Percentiles rank a stretch among this genome's conserved stretches.
Conservation (phyloP, 2,113 vertebrate species). For the Panthera tigris region DNA sequence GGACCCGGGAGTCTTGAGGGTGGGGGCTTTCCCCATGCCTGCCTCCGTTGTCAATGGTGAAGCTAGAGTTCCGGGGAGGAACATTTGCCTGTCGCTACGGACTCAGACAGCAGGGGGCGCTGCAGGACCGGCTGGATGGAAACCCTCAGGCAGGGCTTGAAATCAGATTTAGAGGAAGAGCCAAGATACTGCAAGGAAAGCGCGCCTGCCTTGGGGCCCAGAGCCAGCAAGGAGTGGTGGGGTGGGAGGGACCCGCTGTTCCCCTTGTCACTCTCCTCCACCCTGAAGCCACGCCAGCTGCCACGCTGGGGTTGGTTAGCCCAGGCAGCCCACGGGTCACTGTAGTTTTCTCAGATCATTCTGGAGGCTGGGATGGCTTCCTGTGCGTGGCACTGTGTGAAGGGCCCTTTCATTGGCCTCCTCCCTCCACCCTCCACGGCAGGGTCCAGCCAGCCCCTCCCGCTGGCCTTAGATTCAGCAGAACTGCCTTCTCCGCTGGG, state of each 20-base stretch:
- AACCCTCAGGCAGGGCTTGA: rapidly evolving
- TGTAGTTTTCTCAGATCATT: background rate
- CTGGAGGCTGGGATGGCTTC: background rate
- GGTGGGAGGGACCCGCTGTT: background rate
- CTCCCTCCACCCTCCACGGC: rapidly evolving
- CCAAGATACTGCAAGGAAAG: background rate
- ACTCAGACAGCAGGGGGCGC: constrained; percentile 42
- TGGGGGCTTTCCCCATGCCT: too few species aligned
- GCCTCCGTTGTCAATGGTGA: rapidly evolving
- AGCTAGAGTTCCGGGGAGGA: rapidly evolving
- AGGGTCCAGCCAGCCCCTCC: background rate
- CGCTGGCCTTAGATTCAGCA: rapidly evolving
- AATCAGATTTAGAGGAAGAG: background rate
- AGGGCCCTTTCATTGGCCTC: background rate
- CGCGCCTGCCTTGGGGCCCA: rapidly evolving
- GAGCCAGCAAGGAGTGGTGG: background rate
- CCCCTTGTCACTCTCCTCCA: background rate
- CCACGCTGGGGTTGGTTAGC: background rate
- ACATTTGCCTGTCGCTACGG: background rate
- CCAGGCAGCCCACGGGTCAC: background rate
- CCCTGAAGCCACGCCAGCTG: background rate
- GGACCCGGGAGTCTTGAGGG: background rate
- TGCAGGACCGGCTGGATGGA: constrained; percentile 22
- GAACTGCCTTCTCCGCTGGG: background rate
- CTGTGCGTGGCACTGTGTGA: background rate